phyloP scores from a whole-genome alignment of 2,888 invertebrate genomes.

The Leptopterna dolabrata region DNA sequence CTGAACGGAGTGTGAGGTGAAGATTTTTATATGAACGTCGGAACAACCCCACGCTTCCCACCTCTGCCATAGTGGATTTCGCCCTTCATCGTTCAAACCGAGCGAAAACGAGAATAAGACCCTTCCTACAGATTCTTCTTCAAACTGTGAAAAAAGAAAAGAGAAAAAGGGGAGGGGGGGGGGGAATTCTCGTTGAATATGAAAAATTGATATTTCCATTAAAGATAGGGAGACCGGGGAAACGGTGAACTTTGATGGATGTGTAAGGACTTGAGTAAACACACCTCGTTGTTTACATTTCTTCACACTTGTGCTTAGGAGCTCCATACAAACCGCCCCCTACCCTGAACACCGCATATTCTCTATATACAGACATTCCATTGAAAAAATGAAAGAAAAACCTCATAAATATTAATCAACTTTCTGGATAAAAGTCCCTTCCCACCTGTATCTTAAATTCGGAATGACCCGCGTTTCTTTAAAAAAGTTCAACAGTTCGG shows the following conservation, averaged over 20 bases:
- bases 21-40: too few relatives aligned
- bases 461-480: too few relatives aligned
- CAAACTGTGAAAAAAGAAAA: too few relatives aligned
- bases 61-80: not conserved
- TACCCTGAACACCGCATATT: too few relatives aligned
- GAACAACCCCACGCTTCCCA: too few relatives aligned
- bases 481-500: too few relatives aligned
- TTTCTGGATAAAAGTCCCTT: not conserved
- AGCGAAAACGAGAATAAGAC: not conserved
- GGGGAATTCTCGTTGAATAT: not conserved
- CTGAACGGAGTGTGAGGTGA: too few relatives aligned
- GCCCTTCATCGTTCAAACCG: not conserved
- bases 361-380: not conserved
- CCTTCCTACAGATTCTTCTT: not conserved
- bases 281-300: slow-evolving; percentile 13
- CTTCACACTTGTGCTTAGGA: slow-evolving; percentile 8
- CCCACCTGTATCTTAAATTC: too few relatives aligned
- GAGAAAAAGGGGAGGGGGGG: not conserved
- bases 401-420: not conserved
- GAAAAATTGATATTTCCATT: slow-evolving; percentile 31
- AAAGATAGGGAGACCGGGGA: not conserved
- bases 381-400: not conserved
- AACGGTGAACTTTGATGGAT: not conserved
- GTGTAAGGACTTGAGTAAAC: slow-evolving; percentile 2
- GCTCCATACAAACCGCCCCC: not conserved